phyloP scores from a whole-genome alignment of 2,113 vertebrate genomes.

The Vulpes vulpes region DNA sequence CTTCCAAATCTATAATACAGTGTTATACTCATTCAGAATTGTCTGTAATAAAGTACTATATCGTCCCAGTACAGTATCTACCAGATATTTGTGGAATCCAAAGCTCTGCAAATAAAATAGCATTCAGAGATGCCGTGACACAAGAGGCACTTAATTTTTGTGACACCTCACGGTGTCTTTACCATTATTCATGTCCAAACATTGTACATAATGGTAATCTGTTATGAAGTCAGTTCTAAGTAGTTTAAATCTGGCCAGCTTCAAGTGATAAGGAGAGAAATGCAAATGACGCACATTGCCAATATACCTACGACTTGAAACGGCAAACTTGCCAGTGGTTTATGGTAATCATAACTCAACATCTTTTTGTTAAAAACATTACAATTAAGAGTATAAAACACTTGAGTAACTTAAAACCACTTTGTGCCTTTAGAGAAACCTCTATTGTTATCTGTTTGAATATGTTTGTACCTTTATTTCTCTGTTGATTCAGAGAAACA shows the following conservation, averaged over 20 bases:
- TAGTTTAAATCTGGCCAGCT: slow-evolving; percentile 62
- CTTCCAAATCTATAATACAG: slow-evolving; percentile 23
- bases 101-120: slow-evolving; percentile 65
- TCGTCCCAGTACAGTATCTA: background rate
- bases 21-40: background rate
- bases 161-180: slow-evolving; percentile 63
- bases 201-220: slow-evolving; percentile 32
- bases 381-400: slow-evolving; percentile 54
- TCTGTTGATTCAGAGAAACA: slow-evolving; percentile 66
- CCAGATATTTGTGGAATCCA: slow-evolving; percentile 24
- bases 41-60: slow-evolving; percentile 26
- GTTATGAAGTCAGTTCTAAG: slow-evolving; percentile 65
- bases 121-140: background rate
- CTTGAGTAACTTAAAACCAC: background rate
- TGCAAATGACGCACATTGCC: slow-evolving; percentile 53
- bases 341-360: slow-evolving; percentile 46
- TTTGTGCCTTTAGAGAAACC: background rate
- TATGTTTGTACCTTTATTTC: slow-evolving; percentile 60
- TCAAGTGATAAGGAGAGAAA: slow-evolving; percentile 72
- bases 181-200: slow-evolving; percentile 54
- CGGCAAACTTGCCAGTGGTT: background rate
- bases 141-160: slow-evolving; percentile 67
- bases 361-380: slow-evolving; percentile 62
- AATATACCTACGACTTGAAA: slow-evolving; percentile 46
- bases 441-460: background rate